Conservation (phyloP, 2,888 invertebrate genomes). For the Tupiocoris notatus region DNA sequence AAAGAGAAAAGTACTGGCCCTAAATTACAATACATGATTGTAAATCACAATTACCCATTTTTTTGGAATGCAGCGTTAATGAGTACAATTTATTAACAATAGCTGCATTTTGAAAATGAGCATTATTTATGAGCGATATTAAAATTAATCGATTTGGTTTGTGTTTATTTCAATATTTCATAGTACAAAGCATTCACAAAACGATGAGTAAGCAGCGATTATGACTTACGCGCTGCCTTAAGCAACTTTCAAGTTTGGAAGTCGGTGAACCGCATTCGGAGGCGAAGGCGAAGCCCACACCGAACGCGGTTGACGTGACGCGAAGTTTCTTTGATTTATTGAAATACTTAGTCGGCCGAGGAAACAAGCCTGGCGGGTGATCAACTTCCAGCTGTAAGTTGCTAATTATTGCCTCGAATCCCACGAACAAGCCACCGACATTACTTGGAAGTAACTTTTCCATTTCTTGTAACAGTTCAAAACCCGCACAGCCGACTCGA, state of each 20-base stretch:
- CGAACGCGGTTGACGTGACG: not conserved
- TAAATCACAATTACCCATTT: no score
- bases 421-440: not conserved
- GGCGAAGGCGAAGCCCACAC: not conserved
- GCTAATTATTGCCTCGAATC: not conserved
- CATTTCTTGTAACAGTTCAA: not conserved
- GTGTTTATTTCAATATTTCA: no score
- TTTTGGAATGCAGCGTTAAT: no score
- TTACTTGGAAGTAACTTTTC: not conserved
- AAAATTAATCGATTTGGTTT: no score
- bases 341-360: not conserved
- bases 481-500: not conserved
- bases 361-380: not conserved
- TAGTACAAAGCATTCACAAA: no score
- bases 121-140: no score
- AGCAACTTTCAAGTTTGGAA: not conserved
- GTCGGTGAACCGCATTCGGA: not conserved
- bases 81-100: no score
- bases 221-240: no score
- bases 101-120: no score
- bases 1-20: no score
- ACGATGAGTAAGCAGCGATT: no score
- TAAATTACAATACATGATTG: no score
- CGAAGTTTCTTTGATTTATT: not conserved
- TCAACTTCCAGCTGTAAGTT: not conserved